phyloP scores from a whole-genome alignment of 2,888 invertebrate species.

The Apamea monoglypha region DNA sequence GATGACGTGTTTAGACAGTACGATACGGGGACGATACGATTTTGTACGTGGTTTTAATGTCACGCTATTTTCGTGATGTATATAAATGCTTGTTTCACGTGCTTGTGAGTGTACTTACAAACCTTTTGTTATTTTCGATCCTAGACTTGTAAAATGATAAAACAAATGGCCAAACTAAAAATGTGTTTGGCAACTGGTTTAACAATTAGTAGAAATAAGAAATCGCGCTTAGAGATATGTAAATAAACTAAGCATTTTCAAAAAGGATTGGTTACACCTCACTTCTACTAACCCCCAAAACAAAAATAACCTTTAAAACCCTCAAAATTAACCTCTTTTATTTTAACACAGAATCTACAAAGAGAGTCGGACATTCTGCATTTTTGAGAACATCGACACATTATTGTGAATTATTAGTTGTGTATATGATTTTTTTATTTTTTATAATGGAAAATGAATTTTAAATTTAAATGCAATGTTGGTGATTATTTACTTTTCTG shows the following conservation, averaged over 20 bases:
- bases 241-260: not conserved
- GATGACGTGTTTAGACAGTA: slow-evolving; percentile 20
- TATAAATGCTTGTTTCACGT: not conserved
- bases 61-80: not conserved
- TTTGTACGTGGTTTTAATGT: not conserved
- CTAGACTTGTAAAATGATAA: not conserved
- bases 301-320: not conserved
- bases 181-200: not conserved
- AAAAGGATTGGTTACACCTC: not conserved
- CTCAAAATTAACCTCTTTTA: not conserved
- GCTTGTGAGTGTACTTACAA: not conserved
- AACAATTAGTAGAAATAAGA: not conserved
- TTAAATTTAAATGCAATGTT: too few species aligned
- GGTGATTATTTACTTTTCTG: too few species aligned
- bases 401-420: not conserved
- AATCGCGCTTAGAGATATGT: not conserved
- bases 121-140: not conserved
- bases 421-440: too few species aligned
- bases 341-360: not conserved
- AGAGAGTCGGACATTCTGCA: not conserved
- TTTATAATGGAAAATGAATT: too few species aligned
- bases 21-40: slow-evolving; percentile 57
- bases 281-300: not conserved
- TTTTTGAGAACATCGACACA: not conserved
- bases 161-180: not conserved